phyloP scores from a whole-genome alignment of 1,140 invertebrate genomes.

The Drosophila nigromelanica region DNA sequence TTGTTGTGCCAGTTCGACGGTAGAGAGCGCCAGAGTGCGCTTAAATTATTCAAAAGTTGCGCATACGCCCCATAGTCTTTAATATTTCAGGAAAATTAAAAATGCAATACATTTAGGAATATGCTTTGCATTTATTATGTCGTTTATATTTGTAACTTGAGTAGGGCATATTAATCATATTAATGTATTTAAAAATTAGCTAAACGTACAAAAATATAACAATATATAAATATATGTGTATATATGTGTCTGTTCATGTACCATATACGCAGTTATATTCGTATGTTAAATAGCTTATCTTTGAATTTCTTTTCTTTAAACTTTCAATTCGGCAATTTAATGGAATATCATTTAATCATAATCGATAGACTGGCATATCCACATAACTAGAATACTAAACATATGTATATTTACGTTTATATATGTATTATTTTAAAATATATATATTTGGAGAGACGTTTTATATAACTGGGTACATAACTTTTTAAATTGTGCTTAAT shows the following conservation, averaged over 20 bases:
- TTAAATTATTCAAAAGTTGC: not conserved
- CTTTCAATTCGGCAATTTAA: slow-evolving; percentile 38
- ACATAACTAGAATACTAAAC: slow-evolving; percentile 19
- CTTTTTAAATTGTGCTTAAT: not conserved
- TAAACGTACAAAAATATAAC: slow-evolving; percentile 83
- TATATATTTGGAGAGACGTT: slow-evolving; percentile 27
- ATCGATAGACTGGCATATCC: slow-evolving; percentile 54
- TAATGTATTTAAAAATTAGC: slow-evolving; percentile 80
- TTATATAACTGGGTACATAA: slow-evolving; percentile 1
- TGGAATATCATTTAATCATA: slow-evolving; percentile 32
- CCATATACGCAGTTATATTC: slow-evolving; percentile 55
- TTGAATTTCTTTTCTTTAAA: slow-evolving; percentile 30
- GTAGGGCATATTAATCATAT: slow-evolving; percentile 77
- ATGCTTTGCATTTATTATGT: slow-evolving; percentile 53
- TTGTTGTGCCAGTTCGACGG: slow-evolving; percentile 10
- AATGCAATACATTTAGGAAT: slow-evolving; percentile 8
- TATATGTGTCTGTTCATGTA: slow-evolving; percentile 33
- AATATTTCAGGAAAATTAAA: not conserved
- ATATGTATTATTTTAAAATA: slow-evolving; percentile 15
- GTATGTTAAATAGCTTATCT: slow-evolving; percentile 60
- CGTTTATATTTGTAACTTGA: slow-evolving; percentile 73
- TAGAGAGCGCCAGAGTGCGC: slow-evolving; percentile 21
- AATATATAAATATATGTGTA: slow-evolving; percentile 60
- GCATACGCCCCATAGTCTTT: slow-evolving; percentile 13
- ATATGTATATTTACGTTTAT: slow-evolving; percentile 1